A percentile compares a stretch with the other conserved stretches of the same genome.
These are phyloP conservation scores for Zoanthus solanderi DNA, from an alignment of 92 coral and sea anemone species.

Conservation along the genomic window DNA sequence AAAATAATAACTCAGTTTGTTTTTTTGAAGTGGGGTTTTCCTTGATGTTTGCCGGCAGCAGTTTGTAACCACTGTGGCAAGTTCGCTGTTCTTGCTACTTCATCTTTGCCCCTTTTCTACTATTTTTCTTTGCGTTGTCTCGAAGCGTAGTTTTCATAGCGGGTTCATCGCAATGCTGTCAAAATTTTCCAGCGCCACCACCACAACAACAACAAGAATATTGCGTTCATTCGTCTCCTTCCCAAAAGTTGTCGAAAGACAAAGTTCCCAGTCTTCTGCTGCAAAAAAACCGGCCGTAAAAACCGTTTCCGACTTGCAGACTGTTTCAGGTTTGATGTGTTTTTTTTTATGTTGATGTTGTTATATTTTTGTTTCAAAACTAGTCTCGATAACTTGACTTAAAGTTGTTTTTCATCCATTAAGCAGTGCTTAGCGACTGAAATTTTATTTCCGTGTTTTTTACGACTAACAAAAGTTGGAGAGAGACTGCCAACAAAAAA, in stretches of 20 bases:
- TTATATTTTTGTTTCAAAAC: neutral
- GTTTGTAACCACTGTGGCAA: neutral
- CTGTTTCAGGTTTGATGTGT: slow-evolving; percentile 23
- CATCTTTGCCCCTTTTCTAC: neutral
- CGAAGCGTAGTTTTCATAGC: neutral
- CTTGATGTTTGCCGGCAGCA: neutral
- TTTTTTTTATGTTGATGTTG: neutral
- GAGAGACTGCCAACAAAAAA: no score
- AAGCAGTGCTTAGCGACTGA: neutral
- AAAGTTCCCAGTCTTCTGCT: slow-evolving; percentile 18
- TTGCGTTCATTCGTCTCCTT: neutral
- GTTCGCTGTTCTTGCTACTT: neutral
- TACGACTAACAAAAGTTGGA: neutral
- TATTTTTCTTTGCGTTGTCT: neutral
- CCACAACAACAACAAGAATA: neutral
- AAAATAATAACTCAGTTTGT: neutral
- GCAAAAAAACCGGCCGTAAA: neutral
- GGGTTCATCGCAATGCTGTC: slow-evolving; percentile 25
- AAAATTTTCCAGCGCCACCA: neutral
- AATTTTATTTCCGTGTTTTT: neutral
- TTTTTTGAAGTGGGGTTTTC: neutral
- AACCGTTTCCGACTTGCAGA: slow-evolving; percentile 7
- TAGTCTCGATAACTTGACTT: neutral
- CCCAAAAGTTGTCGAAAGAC: slow-evolving; percentile 7
- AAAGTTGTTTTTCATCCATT: neutral